Conservation (phyloP, 2,113 vertebrate species). For the Accipiter virgatus region DNA sequence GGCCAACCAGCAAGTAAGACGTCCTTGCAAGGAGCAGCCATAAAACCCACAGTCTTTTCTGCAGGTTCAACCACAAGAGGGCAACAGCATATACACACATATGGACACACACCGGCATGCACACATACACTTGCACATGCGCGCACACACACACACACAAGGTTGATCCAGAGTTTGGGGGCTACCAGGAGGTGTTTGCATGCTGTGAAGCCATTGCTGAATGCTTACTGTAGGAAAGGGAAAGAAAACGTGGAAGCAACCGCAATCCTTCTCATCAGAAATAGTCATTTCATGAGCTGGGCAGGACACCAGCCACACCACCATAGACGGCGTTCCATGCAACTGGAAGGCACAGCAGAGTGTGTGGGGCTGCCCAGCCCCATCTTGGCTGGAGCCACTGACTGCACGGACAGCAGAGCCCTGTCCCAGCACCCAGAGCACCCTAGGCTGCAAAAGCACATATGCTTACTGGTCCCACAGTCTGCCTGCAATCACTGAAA, state of each 20-base stretch:
- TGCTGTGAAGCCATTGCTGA: background rate
- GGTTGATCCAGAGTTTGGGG: background rate
- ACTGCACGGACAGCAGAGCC: background rate
- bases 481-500: background rate
- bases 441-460: background rate
- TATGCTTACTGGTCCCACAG: background rate
- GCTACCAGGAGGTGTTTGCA: background rate
- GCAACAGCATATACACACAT: background rate
- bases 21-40: background rate
- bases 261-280: background rate
- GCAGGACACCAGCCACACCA: background rate
- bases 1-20: background rate
- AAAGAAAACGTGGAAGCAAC: background rate
- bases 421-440: background rate
- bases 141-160: no score
- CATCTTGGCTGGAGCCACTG: background rate
- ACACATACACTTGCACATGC: background rate
- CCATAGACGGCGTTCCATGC: fast-evolving
- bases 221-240: background rate
- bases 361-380: fast-evolving
- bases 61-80: background rate
- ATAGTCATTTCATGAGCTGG: background rate
- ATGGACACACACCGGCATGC: background rate
- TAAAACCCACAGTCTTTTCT: background rate
- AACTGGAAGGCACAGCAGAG: background rate